Evolutionary conservation across 2,888 invertebrate species (phyloP).

Genomic region (Drosophila nr. perissopoda): DNA sequence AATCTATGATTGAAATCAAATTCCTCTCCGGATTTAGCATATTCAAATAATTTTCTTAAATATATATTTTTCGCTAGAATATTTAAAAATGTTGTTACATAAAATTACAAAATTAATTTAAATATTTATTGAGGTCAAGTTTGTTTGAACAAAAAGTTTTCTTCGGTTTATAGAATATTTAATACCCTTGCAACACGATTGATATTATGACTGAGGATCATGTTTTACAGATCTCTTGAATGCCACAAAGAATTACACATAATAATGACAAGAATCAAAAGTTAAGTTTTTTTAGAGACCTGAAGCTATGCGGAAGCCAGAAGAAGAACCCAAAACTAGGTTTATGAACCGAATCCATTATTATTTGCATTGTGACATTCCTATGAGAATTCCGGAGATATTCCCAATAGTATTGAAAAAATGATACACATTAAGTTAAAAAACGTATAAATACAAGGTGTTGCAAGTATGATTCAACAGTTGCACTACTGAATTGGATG

Average conservation of each 20-base stretch:
- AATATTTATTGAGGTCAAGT: not conserved
- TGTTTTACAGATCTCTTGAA: too few relatives aligned
- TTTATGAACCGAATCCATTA: not conserved
- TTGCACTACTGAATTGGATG: not conserved
- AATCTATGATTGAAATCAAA: not conserved
- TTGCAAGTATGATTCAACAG: not conserved
- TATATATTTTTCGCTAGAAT: not conserved
- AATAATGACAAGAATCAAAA: not conserved
- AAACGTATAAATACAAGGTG: not conserved
- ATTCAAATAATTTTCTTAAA: not conserved
- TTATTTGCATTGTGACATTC: not conserved
- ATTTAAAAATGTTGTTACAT: not conserved
- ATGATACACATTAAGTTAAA: not conserved
- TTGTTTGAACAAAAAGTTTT: not conserved
- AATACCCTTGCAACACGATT: too few relatives aligned
- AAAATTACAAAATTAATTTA: not conserved
- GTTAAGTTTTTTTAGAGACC: not conserved
- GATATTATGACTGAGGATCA: too few relatives aligned
- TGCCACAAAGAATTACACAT: not conserved
- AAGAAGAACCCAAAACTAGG: not conserved
- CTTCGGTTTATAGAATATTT: too few relatives aligned
- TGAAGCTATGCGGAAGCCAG: not conserved
- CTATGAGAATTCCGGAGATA: not conserved
- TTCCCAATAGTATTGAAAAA: not conserved
- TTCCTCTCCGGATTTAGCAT: not conserved